phyloP scores from a whole-genome alignment of 2,113 vertebrate species.

The Solea senegalensis region DNA sequence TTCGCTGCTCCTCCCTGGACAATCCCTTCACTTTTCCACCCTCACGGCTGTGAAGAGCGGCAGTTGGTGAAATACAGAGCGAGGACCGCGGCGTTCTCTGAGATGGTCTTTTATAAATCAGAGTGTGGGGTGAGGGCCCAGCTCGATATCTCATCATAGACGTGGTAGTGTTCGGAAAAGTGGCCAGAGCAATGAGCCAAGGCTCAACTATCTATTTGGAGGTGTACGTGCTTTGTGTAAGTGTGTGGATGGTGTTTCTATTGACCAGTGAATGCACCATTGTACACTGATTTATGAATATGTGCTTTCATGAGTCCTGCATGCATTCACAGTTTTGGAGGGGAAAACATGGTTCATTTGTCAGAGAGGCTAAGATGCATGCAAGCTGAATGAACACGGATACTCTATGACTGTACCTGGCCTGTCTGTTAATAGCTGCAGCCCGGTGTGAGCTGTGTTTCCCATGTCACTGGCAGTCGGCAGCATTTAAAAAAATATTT shows the following conservation, averaged over 20 bases:
- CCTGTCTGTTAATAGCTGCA: conserved; percentile 12
- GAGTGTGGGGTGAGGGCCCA: conserved; percentile 57
- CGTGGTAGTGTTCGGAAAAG: conserved; percentile 60
- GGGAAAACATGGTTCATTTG: conserved; percentile 51
- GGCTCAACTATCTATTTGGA: conserved; percentile 54
- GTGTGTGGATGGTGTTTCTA: conserved; percentile 40
- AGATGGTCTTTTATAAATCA: conserved; percentile 75
- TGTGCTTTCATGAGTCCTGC: conserved; percentile 38
- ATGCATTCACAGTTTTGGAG: conserved; percentile 46
- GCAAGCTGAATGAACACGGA: conserved; percentile 41
- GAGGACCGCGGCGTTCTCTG: conserved; percentile 30
- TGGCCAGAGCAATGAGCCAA: conserved; percentile 62
- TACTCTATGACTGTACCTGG: conserved; percentile 1
- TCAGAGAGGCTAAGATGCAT: conserved; percentile 35
- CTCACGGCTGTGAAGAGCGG: conserved; percentile 58
- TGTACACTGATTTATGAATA: conserved; percentile 61
- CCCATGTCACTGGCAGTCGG: background rate
- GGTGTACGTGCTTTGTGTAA: conserved; percentile 45
- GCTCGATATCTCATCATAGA: conserved; percentile 79
- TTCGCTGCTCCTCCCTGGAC: background rate
- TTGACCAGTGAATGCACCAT: conserved; percentile 57
- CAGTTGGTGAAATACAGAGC: conserved; percentile 60
- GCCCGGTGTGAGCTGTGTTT: background rate
- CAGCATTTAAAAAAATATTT: background rate
- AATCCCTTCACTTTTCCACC: background rate